These are phyloP conservation scores for Malthinus seriepunctatus DNA, from an alignment of 2,888 invertebrate species.

Conservation along the genomic window DNA sequence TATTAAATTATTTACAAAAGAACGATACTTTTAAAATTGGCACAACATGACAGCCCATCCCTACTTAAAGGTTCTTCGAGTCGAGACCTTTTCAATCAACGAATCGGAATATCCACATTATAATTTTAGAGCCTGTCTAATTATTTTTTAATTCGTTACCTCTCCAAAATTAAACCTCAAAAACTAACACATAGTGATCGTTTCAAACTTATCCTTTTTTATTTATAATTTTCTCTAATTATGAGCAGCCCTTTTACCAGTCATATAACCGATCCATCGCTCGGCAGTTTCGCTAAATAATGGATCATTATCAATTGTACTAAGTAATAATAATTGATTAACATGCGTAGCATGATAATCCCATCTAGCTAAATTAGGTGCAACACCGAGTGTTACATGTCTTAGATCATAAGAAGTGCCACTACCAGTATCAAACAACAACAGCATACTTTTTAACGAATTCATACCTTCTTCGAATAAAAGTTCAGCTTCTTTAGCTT, in stretches of 20 bases:
- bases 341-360: constrained; percentile 99
- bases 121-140: too few relatives aligned
- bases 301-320: constrained; percentile 82
- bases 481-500: constrained; percentile 71
- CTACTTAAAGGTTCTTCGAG: too few relatives aligned
- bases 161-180: neutral
- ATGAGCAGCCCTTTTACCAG: constrained; percentile 91
- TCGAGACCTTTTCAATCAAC: too few relatives aligned
- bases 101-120: too few relatives aligned
- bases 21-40: too few relatives aligned
- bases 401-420: constrained; percentile 95
- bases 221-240: constrained; percentile 62
- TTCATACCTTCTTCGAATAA: constrained; percentile 84
- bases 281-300: constrained; percentile 82
- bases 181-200: neutral
- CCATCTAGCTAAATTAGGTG: constrained; percentile 96
- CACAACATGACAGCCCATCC: too few relatives aligned
- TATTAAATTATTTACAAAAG: too few relatives aligned
- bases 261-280: constrained; percentile 94
- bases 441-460: constrained; percentile 84
- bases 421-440: constrained; percentile 92
- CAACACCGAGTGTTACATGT: constrained; percentile 86
- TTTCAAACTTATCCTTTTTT: neutral
- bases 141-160: too few relatives aligned
- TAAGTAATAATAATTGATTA: constrained; percentile 88